Base-by-base conservation (phyloP, 2,888 invertebrate species). In the Phalera bucephala region DNA sequence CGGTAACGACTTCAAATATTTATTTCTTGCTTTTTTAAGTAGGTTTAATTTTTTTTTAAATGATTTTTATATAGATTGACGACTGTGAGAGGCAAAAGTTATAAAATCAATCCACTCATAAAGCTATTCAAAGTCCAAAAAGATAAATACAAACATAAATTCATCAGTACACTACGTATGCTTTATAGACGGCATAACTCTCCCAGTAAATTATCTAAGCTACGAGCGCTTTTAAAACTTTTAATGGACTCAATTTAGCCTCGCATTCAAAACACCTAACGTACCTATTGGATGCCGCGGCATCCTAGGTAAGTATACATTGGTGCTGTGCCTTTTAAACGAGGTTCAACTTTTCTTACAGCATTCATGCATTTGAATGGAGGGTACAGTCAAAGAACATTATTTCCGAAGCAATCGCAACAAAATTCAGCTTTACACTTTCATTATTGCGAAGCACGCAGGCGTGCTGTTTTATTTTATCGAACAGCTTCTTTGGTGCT, bases 221-320 rank as follows among this genome's bases (percentile, higher is more conserved):
- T 80, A 75, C 74, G 81, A 80, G 78, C 76, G 84, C 86, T 86
- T 86, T 84, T 81, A 80, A 75, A 87, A 88, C 80, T 87, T 88
- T 87, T 88, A 88, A 88, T 88, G 88, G 86, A 86, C 81, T 84
- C 86, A 86, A 86, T 88, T 86, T 85, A 77, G 82, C 76, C 64
- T 72, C 80, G 78, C 78, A 83, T 85, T 86, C 83, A 86, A 87
- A 87, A 84, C 80, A 82, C 71, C 76, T 70, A 73, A 76, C 72
- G 70, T 72, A 60, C 62, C n/a, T n/a, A n/a, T n/a, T 62, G 65
- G 63, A 69, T 60, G 61, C 61, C 58, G 66, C 61, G 63, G 63
- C 61, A 66, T 65, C 60, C 59, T 70, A 75, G 74, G 73, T 77
- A 76, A 78, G 71, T 67, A 80, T 79, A 80, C 77, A 79, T 79